These are phyloP conservation scores for Limnodromus scolopaceus DNA, from an alignment of 2,797 vertebrate species.

Conservation along the genomic window DNA sequence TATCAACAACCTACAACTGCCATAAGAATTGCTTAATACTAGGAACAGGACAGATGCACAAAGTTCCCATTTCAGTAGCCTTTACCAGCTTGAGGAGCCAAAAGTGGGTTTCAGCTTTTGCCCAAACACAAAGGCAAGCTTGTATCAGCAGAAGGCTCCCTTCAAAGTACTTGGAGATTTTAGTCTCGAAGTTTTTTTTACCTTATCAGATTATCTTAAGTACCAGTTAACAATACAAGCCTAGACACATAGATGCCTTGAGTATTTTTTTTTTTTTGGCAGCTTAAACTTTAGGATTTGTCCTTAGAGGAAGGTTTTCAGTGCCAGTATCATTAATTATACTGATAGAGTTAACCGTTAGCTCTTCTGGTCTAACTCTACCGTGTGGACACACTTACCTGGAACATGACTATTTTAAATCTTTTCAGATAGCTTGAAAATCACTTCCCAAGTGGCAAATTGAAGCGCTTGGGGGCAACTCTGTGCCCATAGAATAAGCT, in stretches of 20 bases:
- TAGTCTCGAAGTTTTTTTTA: neutral
- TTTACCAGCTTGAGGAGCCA: conserved; percentile 1
- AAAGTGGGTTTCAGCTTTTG: neutral
- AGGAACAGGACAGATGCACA: neutral
- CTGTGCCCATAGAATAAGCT: neutral
- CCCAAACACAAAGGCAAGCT: neutral
- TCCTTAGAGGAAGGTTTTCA: neutral
- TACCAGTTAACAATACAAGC: neutral
- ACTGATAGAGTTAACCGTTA: neutral
- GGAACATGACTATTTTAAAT: neutral
- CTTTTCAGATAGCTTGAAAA: conserved; percentile 19
- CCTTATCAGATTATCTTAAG: neutral
- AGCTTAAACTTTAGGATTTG: neutral
- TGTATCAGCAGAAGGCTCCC: neutral
- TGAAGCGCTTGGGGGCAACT: neutral
- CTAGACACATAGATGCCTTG: neutral
- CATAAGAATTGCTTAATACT: conserved; percentile 31
- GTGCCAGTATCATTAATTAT: neutral
- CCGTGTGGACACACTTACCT: neutral
- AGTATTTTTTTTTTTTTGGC: accelerated
- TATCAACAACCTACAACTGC: conserved; percentile 48
- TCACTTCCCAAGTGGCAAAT: neutral
- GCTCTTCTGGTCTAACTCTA: neutral
- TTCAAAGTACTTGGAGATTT: neutral
- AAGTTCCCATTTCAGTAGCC: neutral